A percentile compares a stretch with the other conserved stretches of the same genome.
phyloP scores from a whole-genome alignment of 2,113 vertebrate species.

The Chaetodon trifascialis region DNA sequence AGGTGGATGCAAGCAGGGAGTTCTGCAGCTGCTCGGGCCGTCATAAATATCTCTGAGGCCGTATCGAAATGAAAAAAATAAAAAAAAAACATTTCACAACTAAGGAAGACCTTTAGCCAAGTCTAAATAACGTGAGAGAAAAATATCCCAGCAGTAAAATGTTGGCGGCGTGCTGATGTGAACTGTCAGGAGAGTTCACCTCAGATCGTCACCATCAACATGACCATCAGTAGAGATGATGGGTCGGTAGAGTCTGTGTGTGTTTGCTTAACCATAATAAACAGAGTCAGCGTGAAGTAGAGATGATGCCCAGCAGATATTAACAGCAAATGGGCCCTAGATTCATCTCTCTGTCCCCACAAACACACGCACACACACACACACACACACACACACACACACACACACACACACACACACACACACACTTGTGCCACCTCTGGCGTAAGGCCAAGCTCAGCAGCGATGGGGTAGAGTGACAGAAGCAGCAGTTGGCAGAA shows the following conservation, averaged over 20 bases:
- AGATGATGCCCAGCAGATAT: conserved; percentile 55
- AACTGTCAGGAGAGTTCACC: conserved; percentile 22
- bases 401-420: not conserved
- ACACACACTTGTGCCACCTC: conserved; percentile 24
- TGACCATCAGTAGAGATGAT: conserved; percentile 45
- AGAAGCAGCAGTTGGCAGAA: conserved; percentile 66
- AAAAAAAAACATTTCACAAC: not conserved
- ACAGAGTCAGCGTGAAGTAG: conserved; percentile 52
- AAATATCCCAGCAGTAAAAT: conserved; percentile 14
- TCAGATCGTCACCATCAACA: conserved; percentile 35
- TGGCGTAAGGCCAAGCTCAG: conserved; percentile 57
- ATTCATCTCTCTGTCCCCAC: conserved; percentile 43
- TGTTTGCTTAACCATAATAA: conserved; percentile 49
- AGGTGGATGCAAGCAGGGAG: conserved; percentile 51
- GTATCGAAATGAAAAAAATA: conserved; percentile 21
- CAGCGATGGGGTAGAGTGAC: conserved; percentile 53
- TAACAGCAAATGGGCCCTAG: conserved; percentile 59
- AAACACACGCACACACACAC: not conserved
- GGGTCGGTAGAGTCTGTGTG: conserved; percentile 39
- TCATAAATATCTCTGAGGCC: conserved; percentile 31
- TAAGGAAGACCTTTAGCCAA: conserved; percentile 13
- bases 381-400: conserved; percentile 1
- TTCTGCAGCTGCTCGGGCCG: conserved; percentile 20
- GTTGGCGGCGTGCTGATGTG: not conserved
- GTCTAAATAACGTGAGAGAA: not conserved